Evolutionary conservation across 2,797 vertebrate genomes (phyloP), one percentile per base, ranked within the genome.

Genomic region (Lateolabrax maculatus): DNA sequence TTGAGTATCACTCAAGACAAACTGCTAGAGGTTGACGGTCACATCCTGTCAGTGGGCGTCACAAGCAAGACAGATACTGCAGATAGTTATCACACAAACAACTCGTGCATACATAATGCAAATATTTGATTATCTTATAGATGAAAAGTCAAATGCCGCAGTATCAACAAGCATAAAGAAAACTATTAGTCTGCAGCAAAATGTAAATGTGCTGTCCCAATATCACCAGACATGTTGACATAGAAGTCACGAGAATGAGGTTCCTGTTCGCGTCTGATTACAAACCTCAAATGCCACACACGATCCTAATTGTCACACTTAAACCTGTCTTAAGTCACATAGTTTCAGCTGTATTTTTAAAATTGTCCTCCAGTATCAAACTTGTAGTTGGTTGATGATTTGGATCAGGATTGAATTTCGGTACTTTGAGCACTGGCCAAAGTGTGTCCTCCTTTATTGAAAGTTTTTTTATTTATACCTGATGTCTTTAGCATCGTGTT

Each of bases 31-130:
- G 49, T 12, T 36, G 25, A 25, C 2, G 5, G n/a, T 34, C 15
- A 56, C 71, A 39, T 56, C 63, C 64, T 77, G 70, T 58, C 64
- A 69, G 57, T 51, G 53, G 57, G 74, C n/a, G 41, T 31, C 68
- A 55, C 23, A 23, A 31, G 39, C 29, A 21, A 8, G 8, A 77
- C 0, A 27, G 52, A 37, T 7, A 6, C 31, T 34, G 31, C 6
- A 13, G 6, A 60, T 1, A 16, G 13, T 37, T 15, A 52, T 31
- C 48, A 61, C 23, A 55, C 27, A n/a, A 23, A 53, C 15, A 58
- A 13, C 62, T 31, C 19, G 39, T 31, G 9, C 1, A 41, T 23
- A 8, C 15, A 8, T 37, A 19, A 19, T 21, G 34, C 25, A 44
- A 27, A 44, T 61, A 39, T 52, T 44, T 52, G n/a, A 53, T 16